Percentiles rank a stretch among this genome's conserved stretches.
Conservation (phyloP, 2,888 invertebrate species). For the Rotaria magnacalcarata region DNA sequence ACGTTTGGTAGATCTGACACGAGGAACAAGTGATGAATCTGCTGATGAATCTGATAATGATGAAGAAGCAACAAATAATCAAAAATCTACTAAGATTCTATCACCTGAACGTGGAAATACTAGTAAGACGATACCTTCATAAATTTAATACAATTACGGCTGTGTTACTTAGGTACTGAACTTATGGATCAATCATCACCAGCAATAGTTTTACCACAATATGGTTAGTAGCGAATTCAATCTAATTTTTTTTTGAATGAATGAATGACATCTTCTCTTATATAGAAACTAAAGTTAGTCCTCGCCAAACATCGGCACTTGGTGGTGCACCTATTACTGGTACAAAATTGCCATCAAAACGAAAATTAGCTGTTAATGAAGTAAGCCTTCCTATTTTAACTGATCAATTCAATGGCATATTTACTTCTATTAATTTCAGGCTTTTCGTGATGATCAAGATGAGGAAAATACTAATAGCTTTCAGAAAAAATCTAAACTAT, state of each 20-base stretch:
- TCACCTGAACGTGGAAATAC: neutral
- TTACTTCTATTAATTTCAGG: neutral
- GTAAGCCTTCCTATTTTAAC: neutral
- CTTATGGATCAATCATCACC: neutral
- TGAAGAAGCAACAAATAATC: neutral
- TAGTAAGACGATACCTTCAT: neutral
- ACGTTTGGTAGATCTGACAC: neutral
- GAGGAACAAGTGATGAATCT: conserved; percentile 6
- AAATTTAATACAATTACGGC: neutral
- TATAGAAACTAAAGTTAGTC: neutral
- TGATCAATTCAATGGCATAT: neutral
- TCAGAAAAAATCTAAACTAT: conserved; percentile 20
- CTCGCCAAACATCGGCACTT: conserved; percentile 32
- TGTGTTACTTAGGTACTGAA: neutral
- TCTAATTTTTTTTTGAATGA: neutral
- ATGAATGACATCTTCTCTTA: neutral
- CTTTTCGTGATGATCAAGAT: conserved; percentile 29
- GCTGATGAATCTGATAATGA: neutral
- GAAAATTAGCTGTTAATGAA: conserved; percentile 20
- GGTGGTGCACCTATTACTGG: conserved; percentile 17
- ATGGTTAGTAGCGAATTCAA: neutral
- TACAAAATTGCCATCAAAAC: conserved; percentile 13
- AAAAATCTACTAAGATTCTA: neutral
- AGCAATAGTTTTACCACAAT: neutral
- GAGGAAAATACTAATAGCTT: neutral